Percentiles rank a stretch among this genome's conserved stretches.
phyloP scores from a whole-genome alignment of 2,113 vertebrate genomes.

The Scomber scombrus region DNA sequence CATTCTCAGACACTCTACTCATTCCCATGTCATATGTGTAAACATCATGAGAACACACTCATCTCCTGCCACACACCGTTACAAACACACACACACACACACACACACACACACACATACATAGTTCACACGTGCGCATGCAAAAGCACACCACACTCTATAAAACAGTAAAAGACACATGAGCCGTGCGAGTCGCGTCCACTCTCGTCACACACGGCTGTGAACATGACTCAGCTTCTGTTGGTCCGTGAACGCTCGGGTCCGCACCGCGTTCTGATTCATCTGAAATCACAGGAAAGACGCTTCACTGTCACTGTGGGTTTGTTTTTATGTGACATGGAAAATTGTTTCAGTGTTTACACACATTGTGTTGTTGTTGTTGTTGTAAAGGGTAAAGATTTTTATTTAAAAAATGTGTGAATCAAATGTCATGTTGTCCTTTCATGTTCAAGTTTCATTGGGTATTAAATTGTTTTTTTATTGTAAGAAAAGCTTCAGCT shows the following conservation, averaged over 20 bases:
- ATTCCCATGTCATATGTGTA: slow-evolving; percentile 20
- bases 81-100: neutral
- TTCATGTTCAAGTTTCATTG: too few relatives aligned
- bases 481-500: too few relatives aligned
- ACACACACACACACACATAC: neutral
- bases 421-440: too few relatives aligned
- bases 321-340: neutral
- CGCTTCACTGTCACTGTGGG: neutral
- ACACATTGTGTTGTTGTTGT: too few relatives aligned
- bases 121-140: neutral
- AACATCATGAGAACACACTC: slow-evolving; percentile 33
- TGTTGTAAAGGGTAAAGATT: too few relatives aligned
- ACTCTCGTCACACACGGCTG: slow-evolving; percentile 11
- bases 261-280: neutral
- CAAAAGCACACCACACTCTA: neutral
- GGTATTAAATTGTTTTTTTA: too few relatives aligned
- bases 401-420: too few relatives aligned
- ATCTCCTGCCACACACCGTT: neutral
- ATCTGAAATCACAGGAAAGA: neutral
- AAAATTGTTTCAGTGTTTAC: too few relatives aligned
- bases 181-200: slow-evolving; percentile 7
- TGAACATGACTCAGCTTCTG: slow-evolving; percentile 37
- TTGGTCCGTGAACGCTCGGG: neutral
- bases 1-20: slow-evolving; percentile 43
- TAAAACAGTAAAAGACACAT: neutral